Evolutionary conservation across 2,113 vertebrate species (phyloP).

Genomic region (mouse (Mus musculus)): DNA sequence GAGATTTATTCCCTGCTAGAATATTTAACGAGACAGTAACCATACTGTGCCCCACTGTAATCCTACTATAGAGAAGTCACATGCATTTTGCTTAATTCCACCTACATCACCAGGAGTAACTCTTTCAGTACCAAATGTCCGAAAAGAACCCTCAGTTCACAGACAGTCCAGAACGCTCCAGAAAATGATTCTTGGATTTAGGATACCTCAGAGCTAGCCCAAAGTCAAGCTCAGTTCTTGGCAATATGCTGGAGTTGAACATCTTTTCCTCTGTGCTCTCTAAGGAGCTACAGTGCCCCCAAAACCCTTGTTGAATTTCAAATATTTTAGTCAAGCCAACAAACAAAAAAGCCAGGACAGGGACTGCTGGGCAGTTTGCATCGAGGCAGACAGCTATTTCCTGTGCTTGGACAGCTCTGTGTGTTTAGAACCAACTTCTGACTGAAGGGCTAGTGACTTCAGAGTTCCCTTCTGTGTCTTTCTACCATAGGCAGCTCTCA

Average conservation of each 20-base stretch:
- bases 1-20: conserved; percentile 67
- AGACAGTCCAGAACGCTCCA: not conserved
- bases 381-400: not conserved
- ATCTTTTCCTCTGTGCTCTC: not conserved
- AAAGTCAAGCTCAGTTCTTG: not conserved
- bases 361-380: not conserved
- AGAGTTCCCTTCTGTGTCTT: not conserved
- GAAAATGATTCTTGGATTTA: not conserved
- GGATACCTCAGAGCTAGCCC: not conserved
- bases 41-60: conserved; percentile 34
- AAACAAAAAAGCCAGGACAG: not conserved
- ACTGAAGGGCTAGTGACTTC: not conserved
- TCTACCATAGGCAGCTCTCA: not conserved
- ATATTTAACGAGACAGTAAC: conserved; percentile 61
- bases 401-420: conserved; percentile 2
- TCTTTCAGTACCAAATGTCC: not conserved
- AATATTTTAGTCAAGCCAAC: not conserved
- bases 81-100: conserved; percentile 13
- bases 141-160: not conserved
- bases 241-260: not conserved
- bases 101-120: not conserved
- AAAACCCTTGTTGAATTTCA: not conserved
- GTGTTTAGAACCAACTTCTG: not conserved
- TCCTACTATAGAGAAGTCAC: conserved; percentile 61
- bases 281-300: not conserved